These are phyloP conservation scores for Pterocles burchelli DNA, from an alignment of 2,113 vertebrate genomes.

Conservation along the genomic window DNA sequence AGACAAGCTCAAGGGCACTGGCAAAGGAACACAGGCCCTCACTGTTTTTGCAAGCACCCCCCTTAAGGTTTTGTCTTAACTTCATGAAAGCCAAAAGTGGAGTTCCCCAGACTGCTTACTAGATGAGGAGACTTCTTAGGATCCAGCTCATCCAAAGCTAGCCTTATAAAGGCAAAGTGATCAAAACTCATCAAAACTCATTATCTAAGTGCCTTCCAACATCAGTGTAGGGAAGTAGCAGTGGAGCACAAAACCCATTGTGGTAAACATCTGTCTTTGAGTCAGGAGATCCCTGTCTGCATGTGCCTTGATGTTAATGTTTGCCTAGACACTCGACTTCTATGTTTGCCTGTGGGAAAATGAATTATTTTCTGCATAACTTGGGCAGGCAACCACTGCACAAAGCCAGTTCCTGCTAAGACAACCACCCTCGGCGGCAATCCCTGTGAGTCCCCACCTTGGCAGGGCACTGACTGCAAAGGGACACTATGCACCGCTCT, in stretches of 20 bases:
- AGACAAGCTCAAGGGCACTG: neutral
- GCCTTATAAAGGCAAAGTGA: neutral
- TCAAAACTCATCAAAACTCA: neutral
- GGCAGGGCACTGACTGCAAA: neutral
- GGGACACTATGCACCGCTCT: neutral
- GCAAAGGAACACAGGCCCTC: neutral
- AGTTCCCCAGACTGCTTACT: neutral
- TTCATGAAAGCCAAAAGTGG: neutral
- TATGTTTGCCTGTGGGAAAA: neutral
- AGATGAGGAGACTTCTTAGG: neutral
- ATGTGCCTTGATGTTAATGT: neutral
- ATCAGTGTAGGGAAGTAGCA: neutral
- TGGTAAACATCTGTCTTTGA: neutral
- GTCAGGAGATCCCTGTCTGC: neutral
- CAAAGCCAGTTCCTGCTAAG: neutral
- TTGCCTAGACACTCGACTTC: neutral
- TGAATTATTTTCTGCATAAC: neutral
- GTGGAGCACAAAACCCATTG: neutral
- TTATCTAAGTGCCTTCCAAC: neutral
- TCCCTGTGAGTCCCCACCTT: neutral
- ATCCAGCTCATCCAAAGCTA: neutral
- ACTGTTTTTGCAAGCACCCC: neutral
- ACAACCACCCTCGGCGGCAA: neutral
- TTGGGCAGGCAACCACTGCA: neutral
- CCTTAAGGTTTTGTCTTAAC: neutral